Base-by-base conservation (phyloP, 2,888 invertebrate species). In the Oxycera nigricornis region DNA sequence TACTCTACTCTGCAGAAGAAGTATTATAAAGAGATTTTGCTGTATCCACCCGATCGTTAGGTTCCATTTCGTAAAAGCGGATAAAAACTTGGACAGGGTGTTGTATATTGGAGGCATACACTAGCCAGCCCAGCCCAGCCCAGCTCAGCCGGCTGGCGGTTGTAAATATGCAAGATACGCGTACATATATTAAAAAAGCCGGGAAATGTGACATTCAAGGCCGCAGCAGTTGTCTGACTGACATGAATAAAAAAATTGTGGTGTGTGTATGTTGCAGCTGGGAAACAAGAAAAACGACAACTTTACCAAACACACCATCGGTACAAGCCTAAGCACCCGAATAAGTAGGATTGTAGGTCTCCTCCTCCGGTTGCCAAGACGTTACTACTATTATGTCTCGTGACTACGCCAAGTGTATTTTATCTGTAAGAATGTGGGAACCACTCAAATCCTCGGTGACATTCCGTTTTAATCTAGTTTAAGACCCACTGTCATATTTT, bases 171-270 rank as follows among this genome's bases (percentile, higher is more conserved):
- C 61, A 31, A 61, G 61, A 61, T 31, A 61, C 61, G 57, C 3
- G 14, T 7, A n/a, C 11, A 20, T 24, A 55, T 55, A 59, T 59
- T 22, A 31, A 61, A 61, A 61, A 61, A 30, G 61, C 31, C 61
- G 61, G 61, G 31, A 61, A 61, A 61, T 61, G 61, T 61, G 61
- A 61, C 61, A 61, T 61, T 61, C 61, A 61, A 61, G 61, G 61
- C 61, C 61, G 61, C 61, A 31, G 31, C 61, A 61, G 31, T 31
- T 61, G 61, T 61, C 61, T 31, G 61, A 61, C 61, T 61, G 28
- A 61, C 61, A 61, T 61, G 31, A 61, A 61, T 61, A 61, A 31
- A 17, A 61, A 7, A 17, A 31, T 61, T 17, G 30, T 11, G 6
- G n/a, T 31, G 30, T 31, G 30, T 31, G 26, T 61, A 30, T 31